Base-by-base conservation (phyloP, 2,888 invertebrate genomes). In the Pheosia tremula region DNA sequence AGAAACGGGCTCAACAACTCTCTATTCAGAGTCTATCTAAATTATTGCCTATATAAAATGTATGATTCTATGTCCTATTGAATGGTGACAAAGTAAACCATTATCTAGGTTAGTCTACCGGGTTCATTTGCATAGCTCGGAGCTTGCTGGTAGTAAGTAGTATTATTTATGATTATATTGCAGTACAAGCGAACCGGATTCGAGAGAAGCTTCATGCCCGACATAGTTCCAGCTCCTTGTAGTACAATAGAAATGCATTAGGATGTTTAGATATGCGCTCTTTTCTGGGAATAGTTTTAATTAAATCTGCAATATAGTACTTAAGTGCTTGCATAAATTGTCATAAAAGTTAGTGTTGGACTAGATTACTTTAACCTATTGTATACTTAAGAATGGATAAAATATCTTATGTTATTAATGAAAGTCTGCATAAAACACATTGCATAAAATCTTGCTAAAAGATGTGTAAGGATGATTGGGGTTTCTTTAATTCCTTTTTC, bases 131-230 rank as follows among this genome's bases (percentile, higher is more conserved):
- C 58, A 69, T 57, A 70, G 69, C 77, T 60, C 68, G 64, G 68
- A 75, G 71, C 71, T 78, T 68, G 56, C 45, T 39, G 13, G 39
- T 55, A 56, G 73, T 68, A 72, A 66, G 68, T 63, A 75, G 75
- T 67, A 75, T 66, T 68, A 65, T 78, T 78, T 75, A 77, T 66
- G 78, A 75, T 68, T 66, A 67, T 75, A 68, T 64, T 68, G 66
- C 61, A 60, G 57, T 64, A 56, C 56, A 64, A 60, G 63, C 62
- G 64, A 75, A 75, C 75, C 78, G 75, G 75, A 75, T 75, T 75
- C 73, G 59, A 72, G 67, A 68, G 68, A 75, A 71, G 56, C 41
- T 56, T 67, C 74, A 68, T 69, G 74, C 61, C 62, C 77, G 56
- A 37, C 54, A 54, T 24, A 54, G 5, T 54, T 54, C 5, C 24